Conservation (phyloP, 2,113 vertebrate genomes). For the Cygnus buccinator region DNA sequence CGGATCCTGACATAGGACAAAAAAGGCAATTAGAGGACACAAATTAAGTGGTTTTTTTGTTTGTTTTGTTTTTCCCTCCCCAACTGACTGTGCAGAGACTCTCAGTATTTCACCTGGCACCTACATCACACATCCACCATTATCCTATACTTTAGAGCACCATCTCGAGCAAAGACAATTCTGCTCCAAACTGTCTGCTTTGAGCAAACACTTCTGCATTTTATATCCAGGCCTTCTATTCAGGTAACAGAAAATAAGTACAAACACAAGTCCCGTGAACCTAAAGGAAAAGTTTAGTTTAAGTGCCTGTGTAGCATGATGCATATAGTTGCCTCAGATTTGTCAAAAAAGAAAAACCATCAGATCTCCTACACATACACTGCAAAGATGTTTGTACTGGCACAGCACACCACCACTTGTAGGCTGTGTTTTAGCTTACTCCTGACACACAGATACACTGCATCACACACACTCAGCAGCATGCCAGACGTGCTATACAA, state of each 20-base stretch:
- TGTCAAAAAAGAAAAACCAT: background rate
- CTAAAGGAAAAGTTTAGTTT: background rate
- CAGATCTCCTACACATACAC: background rate
- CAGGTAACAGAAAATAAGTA: background rate
- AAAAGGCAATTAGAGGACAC: rapidly evolving
- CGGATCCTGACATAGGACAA: background rate
- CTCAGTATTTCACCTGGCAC: background rate
- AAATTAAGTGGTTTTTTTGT: background rate
- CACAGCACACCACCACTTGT: background rate
- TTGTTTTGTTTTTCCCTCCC: too few relatives aligned
- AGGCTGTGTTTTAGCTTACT: background rate
- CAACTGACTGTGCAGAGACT: background rate
- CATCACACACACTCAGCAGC: background rate
- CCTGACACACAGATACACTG: too few relatives aligned
- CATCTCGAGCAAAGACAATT: background rate
- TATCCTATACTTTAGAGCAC: background rate
- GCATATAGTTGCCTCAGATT: background rate
- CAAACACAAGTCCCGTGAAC: background rate
- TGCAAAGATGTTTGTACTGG: background rate
- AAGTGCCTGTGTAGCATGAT: background rate
- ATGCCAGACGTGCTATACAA: rapidly evolving
- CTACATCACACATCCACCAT: rapidly evolving
- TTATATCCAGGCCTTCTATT: background rate
- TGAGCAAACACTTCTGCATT: background rate
- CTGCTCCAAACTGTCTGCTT: background rate